Base-by-base conservation (phyloP, 2,797 vertebrate genomes). In the Sebastes goodei region DNA sequence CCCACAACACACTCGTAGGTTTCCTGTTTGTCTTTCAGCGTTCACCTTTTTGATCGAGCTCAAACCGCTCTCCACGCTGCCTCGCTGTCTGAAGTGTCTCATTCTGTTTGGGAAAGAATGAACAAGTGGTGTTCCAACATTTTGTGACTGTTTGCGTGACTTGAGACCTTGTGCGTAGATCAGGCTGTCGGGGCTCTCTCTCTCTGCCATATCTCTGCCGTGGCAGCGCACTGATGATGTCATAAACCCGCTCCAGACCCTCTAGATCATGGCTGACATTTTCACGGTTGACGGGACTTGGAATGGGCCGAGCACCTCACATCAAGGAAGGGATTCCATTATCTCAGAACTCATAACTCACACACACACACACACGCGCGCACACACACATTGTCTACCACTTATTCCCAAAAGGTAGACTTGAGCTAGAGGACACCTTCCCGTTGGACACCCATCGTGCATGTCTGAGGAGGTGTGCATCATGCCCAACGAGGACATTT, bases 191-290 rank as follows among this genome's bases (percentile, higher is more conserved):
- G 64, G 70, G 23, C 15, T 17, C 15, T 46, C 21, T 82, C 52
- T 49, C 56, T 1, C 57, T 68, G 82, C 84, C 82, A 88, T 94
- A 93, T 89, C 92, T 93, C 86, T 89, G 84, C 84, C 1, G 64
- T 92, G 94, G 94, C 92, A 93, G 93, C 93, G 81, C 90, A 88
- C 93, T 94, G 94, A 95, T 95, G 94, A 94, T 95, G 94, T 95
- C 94, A 94, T 95, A 94, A 95, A 94, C 77, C 83, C 74, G 89
- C 89, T 92, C 76, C 91, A 86, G 89, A 71, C 83, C 67, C 93
- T 88, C 76, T 95, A 87, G 68, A 94, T 95, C 93, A 93, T 57
- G 69, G 82, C 78, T 94, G 94, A 94, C 94, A 93, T 92, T 93
- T 95, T 94, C 94, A 95, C 82, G 85, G 93, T 93, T 94, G 94